Evolutionary conservation across 2,113 vertebrate genomes (phyloP).

Genomic region (Lepus timidus): DNA sequence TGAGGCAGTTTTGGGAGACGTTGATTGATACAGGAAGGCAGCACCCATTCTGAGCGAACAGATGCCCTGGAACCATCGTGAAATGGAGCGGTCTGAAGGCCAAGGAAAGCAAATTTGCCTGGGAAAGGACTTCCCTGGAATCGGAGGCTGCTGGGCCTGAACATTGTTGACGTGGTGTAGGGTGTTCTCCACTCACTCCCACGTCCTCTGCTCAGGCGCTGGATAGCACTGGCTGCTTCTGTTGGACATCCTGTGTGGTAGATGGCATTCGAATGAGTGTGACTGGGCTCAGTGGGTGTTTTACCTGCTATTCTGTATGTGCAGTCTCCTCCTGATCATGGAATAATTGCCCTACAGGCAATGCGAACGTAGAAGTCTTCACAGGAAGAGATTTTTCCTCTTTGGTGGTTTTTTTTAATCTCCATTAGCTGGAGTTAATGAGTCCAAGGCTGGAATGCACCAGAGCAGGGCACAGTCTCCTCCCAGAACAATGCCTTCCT

Average conservation of each 20-base stretch:
- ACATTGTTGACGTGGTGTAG: not conserved
- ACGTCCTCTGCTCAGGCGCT: not conserved
- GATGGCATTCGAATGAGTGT: not conserved
- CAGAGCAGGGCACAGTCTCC: too few species aligned
- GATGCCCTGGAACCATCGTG: not conserved
- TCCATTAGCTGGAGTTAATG: too few species aligned
- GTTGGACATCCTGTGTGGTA: not conserved
- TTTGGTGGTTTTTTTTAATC: not conserved
- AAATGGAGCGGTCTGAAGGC: not conserved
- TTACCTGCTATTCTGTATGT: not conserved
- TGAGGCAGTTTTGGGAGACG: conserved; percentile 49
- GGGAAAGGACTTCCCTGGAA: not conserved
- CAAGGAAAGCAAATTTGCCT: not conserved
- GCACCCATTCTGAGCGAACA: not conserved
- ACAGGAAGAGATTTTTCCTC: not conserved
- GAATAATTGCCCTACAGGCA: not conserved
- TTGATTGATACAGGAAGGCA: not conserved
- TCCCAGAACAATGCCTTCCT: too few species aligned
- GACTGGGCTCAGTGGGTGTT: not conserved
- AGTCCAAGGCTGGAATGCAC: too few species aligned
- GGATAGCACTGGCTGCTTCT: not conserved
- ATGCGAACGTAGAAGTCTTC: not conserved
- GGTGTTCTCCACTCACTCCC: not conserved
- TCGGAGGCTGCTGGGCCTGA: not conserved
- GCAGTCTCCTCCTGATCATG: not conserved